Evolutionary conservation across 2,888 invertebrate genomes (phyloP), one percentile per base, ranked within the genome.

Genomic region (Heliconius ismenius): DNA sequence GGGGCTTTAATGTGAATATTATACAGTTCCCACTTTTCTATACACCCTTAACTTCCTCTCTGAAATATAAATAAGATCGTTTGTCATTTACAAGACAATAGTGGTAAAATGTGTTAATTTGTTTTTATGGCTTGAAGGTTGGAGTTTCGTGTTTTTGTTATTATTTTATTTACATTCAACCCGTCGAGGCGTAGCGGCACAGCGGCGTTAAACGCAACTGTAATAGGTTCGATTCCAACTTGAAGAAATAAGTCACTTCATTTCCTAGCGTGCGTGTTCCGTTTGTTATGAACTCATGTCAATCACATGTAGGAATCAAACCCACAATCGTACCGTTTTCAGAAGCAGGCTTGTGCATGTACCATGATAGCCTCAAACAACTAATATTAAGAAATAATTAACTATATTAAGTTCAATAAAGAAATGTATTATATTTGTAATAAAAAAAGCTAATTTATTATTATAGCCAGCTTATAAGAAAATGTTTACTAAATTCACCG

Each of bases 1-100:
- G 89, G 87, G 84, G 87, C 86, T 86, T 85, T 93, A 92, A 93
- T 92, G 92, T 73, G 89, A 91, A 93, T 92, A 92, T 93, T 93
- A 93, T 93, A 90, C 93, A 89, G 91, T 88, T 81, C 74, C 79
- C 75, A 82, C 79, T 81, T 81, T 81, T 75, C 78, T 79, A 81
- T 79, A 79, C 79, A 78, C 82, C 79, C 75, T 77, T 73, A 65
- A 77, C 78, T 79, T 78, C 78, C 77, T 77, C 75, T 74, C 73
- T 77, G 76, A 79, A 80, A 80, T 79, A 81, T 81, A 81, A 80
- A 81, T 81, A 80, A 81, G 73, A 75, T 79, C 73, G 76, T 77
- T 79, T 78, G 74, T 77, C 76, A 77, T 74, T 39, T 65, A 65
- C 54, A 69, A 54, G 75, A 77, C 67, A 75, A 79, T 65, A 65